Evolutionary conservation across 1,140 invertebrate genomes (phyloP).

Genomic region (Coenobita brevimanus): DNA sequence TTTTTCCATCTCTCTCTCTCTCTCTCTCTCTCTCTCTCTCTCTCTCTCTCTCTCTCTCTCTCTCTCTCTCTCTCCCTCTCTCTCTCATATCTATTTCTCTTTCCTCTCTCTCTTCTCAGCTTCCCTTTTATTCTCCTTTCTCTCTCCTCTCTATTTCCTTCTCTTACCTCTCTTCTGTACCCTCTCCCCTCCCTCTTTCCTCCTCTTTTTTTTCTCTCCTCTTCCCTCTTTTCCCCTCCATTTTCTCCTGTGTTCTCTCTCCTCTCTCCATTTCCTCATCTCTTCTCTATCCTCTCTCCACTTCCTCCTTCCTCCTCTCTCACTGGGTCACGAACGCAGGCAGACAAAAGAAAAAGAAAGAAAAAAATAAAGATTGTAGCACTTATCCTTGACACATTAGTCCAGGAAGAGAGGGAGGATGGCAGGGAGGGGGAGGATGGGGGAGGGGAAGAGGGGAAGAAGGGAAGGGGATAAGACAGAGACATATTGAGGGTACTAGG

Average conservation of each 20-base stretch:
- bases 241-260: background rate
- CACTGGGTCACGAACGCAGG: too few relatives aligned
- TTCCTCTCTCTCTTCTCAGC: background rate
- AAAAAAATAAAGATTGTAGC: too few relatives aligned
- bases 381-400: too few relatives aligned
- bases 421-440: too few relatives aligned
- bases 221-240: background rate
- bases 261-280: background rate
- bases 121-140: background rate
- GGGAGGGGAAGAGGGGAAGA: too few relatives aligned
- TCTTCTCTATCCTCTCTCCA: background rate
- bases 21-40: background rate
- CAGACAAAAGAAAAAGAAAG: too few relatives aligned
- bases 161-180: background rate
- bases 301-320: background rate
- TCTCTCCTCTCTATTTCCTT: conserved; percentile 13
- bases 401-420: too few relatives aligned
- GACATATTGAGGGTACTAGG: too few relatives aligned
- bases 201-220: conserved; percentile 1
- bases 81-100: background rate
- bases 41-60: background rate
- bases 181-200: background rate
- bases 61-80: background rate
- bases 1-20: background rate
- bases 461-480: too few relatives aligned